phyloP scores from a whole-genome alignment of 2,888 invertebrate genomes.

The Icerya purchasi region DNA sequence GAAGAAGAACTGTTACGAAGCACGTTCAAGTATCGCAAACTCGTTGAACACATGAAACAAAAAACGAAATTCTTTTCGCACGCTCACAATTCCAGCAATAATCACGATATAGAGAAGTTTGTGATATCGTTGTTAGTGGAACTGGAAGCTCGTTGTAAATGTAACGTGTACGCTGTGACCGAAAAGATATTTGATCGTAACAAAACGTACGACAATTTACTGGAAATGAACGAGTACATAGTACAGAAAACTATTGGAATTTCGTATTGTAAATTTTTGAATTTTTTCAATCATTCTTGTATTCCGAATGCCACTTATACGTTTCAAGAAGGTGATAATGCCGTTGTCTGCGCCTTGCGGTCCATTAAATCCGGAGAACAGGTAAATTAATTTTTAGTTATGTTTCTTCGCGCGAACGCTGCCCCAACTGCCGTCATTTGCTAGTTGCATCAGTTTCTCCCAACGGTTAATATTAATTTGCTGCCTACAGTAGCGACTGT shows the following conservation, averaged over 20 bases:
- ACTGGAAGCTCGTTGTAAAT: slow-evolving; percentile 10
- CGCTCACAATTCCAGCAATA: not conserved
- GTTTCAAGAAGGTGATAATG: slow-evolving; percentile 10
- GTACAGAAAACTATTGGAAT: slow-evolving; percentile 10
- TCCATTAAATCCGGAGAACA: slow-evolving; percentile 9
- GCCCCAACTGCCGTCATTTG: no score
- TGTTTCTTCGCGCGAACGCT: no score
- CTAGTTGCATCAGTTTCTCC: no score
- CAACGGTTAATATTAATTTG: no score
- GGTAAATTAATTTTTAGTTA: no score
- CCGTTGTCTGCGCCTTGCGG: slow-evolving; percentile 3
- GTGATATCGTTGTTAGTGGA: slow-evolving; percentile 7
- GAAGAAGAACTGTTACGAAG: slow-evolving; percentile 3
- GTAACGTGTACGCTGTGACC: slow-evolving; percentile 8
- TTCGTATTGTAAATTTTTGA: slow-evolving; percentile 8
- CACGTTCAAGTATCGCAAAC: slow-evolving; percentile 2
- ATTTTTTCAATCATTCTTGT: slow-evolving; percentile 12
- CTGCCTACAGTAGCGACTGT: no score
- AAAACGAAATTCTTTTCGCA: slow-evolving; percentile 8
- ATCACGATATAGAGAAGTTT: slow-evolving; percentile 6
- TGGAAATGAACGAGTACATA: not conserved
- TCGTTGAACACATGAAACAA: slow-evolving; percentile 8
- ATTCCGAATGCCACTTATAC: slow-evolving; percentile 8
- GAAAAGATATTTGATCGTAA: slow-evolving; percentile 1
- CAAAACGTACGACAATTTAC: not conserved